Percentiles rank a stretch among this genome's conserved stretches.
phyloP scores from a whole-genome alignment of 2,888 invertebrate genomes.

The Fabriciana adippe region DNA sequence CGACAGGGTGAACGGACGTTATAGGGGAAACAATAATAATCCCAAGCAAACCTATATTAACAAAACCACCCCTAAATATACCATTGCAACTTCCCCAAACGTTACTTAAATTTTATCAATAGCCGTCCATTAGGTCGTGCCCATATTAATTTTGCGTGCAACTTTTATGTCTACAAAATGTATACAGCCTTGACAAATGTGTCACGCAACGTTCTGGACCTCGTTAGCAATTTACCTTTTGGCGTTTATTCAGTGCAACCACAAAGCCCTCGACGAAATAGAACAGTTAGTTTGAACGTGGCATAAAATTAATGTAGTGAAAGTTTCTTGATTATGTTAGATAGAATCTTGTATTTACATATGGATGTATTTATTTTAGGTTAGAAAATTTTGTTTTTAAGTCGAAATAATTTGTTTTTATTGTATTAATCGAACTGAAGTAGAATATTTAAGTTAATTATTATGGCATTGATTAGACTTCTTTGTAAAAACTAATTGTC shows the following conservation, averaged over 20 bases:
- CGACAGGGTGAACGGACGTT: no score
- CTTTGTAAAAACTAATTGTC: no score
- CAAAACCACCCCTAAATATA: not conserved
- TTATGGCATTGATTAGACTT: no score
- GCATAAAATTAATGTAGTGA: not conserved
- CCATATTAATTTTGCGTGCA: slow-evolving; percentile 26
- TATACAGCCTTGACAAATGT: slow-evolving; percentile 33
- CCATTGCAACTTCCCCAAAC: not conserved
- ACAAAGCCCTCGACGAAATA: not conserved
- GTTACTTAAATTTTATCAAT: slow-evolving; percentile 15
- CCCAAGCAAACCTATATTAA: no score
- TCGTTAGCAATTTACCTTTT: slow-evolving; percentile 23
- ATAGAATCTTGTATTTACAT: no score
- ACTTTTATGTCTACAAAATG: slow-evolving; percentile 22
- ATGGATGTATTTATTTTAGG: no score
- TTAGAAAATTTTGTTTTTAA: no score
- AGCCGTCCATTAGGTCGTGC: slow-evolving; percentile 29
- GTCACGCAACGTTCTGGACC: slow-evolving; percentile 26
- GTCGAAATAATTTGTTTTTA: no score
- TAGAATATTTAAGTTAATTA: no score
- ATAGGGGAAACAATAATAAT: no score
- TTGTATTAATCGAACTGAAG: no score
- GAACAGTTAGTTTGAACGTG: not conserved
- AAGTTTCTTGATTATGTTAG: not conserved
- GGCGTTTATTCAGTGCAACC: slow-evolving; percentile 15